phyloP scores from a whole-genome alignment of 2,113 vertebrate species.

The Serilophus lunatus region DNA sequence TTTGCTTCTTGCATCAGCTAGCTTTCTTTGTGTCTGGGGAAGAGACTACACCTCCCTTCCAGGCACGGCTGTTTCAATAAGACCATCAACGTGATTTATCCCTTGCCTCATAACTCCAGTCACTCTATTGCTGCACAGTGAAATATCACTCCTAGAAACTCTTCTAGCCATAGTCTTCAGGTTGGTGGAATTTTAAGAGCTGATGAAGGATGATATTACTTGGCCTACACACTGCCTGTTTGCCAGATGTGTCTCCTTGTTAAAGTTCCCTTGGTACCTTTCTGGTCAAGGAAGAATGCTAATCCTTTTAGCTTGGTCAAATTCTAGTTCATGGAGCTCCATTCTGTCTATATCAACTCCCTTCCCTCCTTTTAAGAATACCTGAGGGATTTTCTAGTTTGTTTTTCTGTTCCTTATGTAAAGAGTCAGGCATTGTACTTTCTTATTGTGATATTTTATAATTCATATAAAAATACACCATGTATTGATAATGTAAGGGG shows the following conservation, averaged over 20 bases:
- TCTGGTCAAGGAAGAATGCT: neutral
- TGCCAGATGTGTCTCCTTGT: slow-evolving; percentile 17
- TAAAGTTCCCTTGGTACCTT: slow-evolving; percentile 23
- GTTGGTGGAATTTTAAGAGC: slow-evolving; percentile 31
- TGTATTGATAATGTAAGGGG: neutral
- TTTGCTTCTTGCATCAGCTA: slow-evolving; percentile 18
- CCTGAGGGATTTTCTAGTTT: neutral
- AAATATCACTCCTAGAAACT: slow-evolving; percentile 47
- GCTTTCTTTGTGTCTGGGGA: slow-evolving; percentile 8
- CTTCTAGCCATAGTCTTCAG: neutral
- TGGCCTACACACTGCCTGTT: neutral
- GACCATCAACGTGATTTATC: slow-evolving; percentile 51
- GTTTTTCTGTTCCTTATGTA: neutral
- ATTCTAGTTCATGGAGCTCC: neutral
- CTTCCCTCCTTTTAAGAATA: neutral
- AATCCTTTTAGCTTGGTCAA: slow-evolving; percentile 54
- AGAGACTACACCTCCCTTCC: slow-evolving; percentile 1
- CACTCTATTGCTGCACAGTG: slow-evolving; percentile 22
- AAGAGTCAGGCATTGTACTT: neutral
- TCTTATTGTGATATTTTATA: neutral
- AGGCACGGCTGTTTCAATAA: slow-evolving; percentile 10
- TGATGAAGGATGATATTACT: slow-evolving; percentile 15
- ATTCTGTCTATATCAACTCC: neutral
- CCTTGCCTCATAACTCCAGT: slow-evolving; percentile 44
- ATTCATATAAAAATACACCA: neutral